Evolutionary conservation across 2,888 invertebrate species (phyloP).

Genomic region (Cetonia aurata): DNA sequence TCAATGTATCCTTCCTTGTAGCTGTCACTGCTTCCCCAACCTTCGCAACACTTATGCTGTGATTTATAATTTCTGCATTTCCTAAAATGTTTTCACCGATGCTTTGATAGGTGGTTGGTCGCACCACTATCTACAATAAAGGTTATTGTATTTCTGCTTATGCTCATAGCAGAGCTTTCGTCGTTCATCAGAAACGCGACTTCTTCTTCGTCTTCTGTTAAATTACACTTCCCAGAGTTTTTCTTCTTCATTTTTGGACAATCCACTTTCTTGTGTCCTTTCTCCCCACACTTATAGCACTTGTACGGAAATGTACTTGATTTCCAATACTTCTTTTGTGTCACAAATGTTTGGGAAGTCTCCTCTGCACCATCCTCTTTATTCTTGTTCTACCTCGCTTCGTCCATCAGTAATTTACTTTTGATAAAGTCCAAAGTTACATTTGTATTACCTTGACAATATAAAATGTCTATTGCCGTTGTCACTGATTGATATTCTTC

Average conservation of each 20-base stretch:
- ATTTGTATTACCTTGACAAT: slow-evolving; percentile 23
- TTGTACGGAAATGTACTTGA: slow-evolving; percentile 11
- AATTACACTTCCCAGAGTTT: neutral
- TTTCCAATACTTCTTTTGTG: slow-evolving; percentile 22
- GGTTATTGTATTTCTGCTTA: slow-evolving; percentile 41
- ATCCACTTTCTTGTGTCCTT: slow-evolving; percentile 10
- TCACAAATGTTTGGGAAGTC: slow-evolving; percentile 11
- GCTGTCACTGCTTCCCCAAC: slow-evolving; percentile 47
- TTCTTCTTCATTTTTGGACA: neutral
- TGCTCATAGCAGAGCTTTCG: slow-evolving; percentile 10
- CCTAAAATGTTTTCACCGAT: slow-evolving; percentile 44
- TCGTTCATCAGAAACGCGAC: slow-evolving; percentile 5
- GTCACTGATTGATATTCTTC: slow-evolving; percentile 46
- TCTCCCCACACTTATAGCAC: slow-evolving; percentile 14
- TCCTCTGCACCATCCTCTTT: slow-evolving; percentile 1
- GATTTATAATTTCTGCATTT: slow-evolving; percentile 33
- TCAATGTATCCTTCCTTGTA: slow-evolving; percentile 49
- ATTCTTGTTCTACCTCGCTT: slow-evolving; percentile 37
- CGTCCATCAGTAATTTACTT: slow-evolving; percentile 44
- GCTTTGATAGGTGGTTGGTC: slow-evolving; percentile 50
- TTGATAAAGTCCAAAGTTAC: slow-evolving; percentile 47
- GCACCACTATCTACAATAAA: slow-evolving; percentile 53
- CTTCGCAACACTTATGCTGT: slow-evolving; percentile 52
- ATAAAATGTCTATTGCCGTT: slow-evolving; percentile 48
- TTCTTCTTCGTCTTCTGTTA: slow-evolving; percentile 4